These are phyloP conservation scores for Steinernema hermaphroditum DNA, from an alignment of 2,888 invertebrate species.

Conservation along the genomic window DNA sequence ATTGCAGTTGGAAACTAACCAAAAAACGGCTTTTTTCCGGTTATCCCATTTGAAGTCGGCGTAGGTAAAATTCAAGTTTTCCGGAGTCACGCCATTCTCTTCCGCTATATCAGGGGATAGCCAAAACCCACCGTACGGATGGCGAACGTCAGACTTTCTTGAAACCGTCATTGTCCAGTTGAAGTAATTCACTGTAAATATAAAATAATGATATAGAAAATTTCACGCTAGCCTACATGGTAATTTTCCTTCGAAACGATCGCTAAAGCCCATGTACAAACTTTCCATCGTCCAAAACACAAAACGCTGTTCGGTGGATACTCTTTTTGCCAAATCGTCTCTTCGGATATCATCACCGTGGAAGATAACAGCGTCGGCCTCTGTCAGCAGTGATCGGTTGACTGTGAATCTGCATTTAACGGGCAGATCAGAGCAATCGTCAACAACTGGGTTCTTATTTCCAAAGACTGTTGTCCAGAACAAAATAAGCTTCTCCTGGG, in stretches of 20 bases:
- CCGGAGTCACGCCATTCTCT: constrained; percentile 33
- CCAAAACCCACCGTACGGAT: constrained; percentile 67
- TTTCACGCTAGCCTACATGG: not conserved
- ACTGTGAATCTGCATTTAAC: constrained; percentile 69
- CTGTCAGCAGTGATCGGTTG: constrained; percentile 68
- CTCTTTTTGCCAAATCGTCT: constrained; percentile 31
- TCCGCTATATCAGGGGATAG: constrained; percentile 46
- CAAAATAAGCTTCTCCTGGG: constrained; percentile 39
- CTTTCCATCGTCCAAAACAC: constrained; percentile 45
- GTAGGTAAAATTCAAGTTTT: constrained; percentile 39
- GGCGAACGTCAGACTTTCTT: constrained; percentile 67
- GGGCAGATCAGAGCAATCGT: not conserved
- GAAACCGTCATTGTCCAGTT: constrained; percentile 71
- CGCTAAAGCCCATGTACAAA: not conserved
- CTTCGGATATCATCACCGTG: constrained; percentile 67
- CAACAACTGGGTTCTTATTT: not conserved
- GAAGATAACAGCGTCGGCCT: constrained; percentile 75
- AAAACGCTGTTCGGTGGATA: constrained; percentile 38
- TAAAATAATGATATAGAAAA: not conserved
- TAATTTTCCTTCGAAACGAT: constrained; percentile 1
- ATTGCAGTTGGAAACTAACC: constrained; percentile 64
- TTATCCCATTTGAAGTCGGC: constrained; percentile 47
- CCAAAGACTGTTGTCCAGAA: constrained; percentile 56
- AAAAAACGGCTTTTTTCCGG: constrained; percentile 51
- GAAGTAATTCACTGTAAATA: constrained; percentile 68